A percentile compares a stretch with the other conserved stretches of the same genome.
These are phyloP conservation scores for Paracyclopina nana DNA, from an alignment of 1,140 invertebrate genomes.

Conservation along the genomic window DNA sequence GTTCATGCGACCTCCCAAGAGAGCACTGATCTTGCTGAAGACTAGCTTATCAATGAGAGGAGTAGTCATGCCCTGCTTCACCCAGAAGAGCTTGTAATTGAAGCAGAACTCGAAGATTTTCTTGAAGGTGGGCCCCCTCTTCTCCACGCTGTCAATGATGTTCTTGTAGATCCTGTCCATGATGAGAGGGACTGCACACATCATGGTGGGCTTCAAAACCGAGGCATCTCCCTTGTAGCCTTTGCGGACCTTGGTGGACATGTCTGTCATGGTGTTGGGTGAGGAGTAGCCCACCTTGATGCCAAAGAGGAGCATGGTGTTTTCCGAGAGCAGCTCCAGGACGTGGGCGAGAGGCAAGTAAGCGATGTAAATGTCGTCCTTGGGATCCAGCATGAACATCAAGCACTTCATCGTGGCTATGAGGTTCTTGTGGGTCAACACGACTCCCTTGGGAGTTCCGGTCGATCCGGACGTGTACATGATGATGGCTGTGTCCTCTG, in stretches of 20 bases:
- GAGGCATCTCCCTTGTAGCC: conserved; percentile 63
- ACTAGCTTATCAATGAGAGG: conserved; percentile 9
- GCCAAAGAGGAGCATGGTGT: conserved; percentile 35
- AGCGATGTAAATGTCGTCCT: conserved; percentile 53
- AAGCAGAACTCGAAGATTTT: conserved; percentile 12
- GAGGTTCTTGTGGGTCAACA: conserved; percentile 66
- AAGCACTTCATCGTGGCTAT: conserved; percentile 70
- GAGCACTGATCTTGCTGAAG: conserved; percentile 6
- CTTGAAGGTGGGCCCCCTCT: conserved; percentile 4
- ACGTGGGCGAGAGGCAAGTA: conserved; percentile 95
- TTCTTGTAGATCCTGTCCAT: conserved; percentile 13
- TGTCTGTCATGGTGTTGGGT: conserved; percentile 81
- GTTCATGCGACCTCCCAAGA: conserved; percentile 62
- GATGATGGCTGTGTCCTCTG: conserved; percentile 29
- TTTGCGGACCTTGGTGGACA: conserved; percentile 75
- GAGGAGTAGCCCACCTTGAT: conserved; percentile 89
- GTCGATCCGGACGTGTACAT: conserved; percentile 34
- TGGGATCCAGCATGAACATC: conserved; percentile 48
- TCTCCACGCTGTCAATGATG: conserved; percentile 10
- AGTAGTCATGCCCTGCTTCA: neutral
- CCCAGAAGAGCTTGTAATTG: conserved; percentile 10
- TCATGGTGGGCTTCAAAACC: conserved; percentile 70
- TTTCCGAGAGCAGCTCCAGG: conserved; percentile 46
- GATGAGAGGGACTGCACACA: conserved; percentile 76
- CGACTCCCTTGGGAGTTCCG: conserved; percentile 32